phyloP scores from a whole-genome alignment of 1,140 invertebrate species.

The Scaptomyza graminum region DNA sequence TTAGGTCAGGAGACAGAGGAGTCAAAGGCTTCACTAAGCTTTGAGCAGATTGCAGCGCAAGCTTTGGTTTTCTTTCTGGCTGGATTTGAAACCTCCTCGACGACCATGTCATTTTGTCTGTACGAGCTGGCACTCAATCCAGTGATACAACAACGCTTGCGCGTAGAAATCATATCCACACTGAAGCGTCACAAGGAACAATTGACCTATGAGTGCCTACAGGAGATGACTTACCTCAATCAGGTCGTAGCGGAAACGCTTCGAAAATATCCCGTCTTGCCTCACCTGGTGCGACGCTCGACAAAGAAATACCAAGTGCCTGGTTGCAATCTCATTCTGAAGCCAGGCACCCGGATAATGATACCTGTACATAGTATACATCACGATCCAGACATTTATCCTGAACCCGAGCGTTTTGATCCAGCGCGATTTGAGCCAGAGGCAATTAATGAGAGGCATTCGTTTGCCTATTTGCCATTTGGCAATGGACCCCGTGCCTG shows the following conservation, averaged over 20 bases:
- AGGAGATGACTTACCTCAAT: slow-evolving; percentile 72
- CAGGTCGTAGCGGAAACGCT: neutral
- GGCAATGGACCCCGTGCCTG: slow-evolving; percentile 89
- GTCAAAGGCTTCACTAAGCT: slow-evolving; percentile 58
- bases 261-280: slow-evolving; percentile 38
- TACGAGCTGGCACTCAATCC: slow-evolving; percentile 87
- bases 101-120: slow-evolving; percentile 85
- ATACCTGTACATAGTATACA: slow-evolving; percentile 87
- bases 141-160: slow-evolving; percentile 86
- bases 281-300: slow-evolving; percentile 83
- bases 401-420: slow-evolving; percentile 86
- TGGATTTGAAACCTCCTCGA: slow-evolving; percentile 88
- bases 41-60: slow-evolving; percentile 80
- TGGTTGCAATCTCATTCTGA: slow-evolving; percentile 79
- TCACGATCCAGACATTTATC: slow-evolving; percentile 85
- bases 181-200: slow-evolving; percentile 83
- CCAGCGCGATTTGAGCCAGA: slow-evolving; percentile 86
- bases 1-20: slow-evolving; percentile 48
- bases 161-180: slow-evolving; percentile 85
- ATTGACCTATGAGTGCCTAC: slow-evolving; percentile 86
- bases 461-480: slow-evolving; percentile 87
- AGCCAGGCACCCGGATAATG: slow-evolving; percentile 85
- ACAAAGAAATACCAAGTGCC: slow-evolving; percentile 85
- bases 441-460: slow-evolving; percentile 83
- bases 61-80: slow-evolving; percentile 85